Base-by-base conservation (phyloP, 2,113 vertebrate species). In the Peucedramus taeniatus region DNA sequence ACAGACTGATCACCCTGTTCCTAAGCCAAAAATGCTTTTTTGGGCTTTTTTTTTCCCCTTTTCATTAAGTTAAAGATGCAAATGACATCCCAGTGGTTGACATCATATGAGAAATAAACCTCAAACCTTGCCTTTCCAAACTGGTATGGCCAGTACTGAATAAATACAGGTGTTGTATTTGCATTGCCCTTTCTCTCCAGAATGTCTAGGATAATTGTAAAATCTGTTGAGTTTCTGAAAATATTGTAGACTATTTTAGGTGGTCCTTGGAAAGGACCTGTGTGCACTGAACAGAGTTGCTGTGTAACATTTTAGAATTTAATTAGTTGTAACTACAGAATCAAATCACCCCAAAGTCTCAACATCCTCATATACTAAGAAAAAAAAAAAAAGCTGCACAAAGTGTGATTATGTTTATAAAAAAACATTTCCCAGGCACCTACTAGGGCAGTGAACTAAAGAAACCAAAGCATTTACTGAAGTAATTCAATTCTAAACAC, bases 201-300 rank as follows among this genome's bases (percentile, higher is more conserved):
- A 18, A 50, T 15, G 4, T 50, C 42, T 65, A 63, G n/a, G 24
- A 28, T 63, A 96, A 12, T 71, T 95, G 30, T 94, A 84, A 96
- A 94, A 24, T 63, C 84, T 93, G 18, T 49, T 93, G 50, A 82
- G 60, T 96, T 63, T 33, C n/a, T 94, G 87, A 83, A 87, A 90
- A 95, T 85, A 87, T 15, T 94, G 70, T 70, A 40, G 21, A 42
- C 69, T 88, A 44, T 83, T 96, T 94, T 92, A 93, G 95, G 54
- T 50, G 77, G 47, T 95, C 71, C 61, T 96, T 88, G 76, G 71
- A 96, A 94, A 77, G 50, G 64, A 83, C 37, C 63, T 71, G 42
- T 61, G 75, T 26, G 63, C 30, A 60, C 44, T 76, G 54, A 89
- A 92, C n/a, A 77, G 76, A 94, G 68, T 42, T 74, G 39, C 54